Percentiles rank a stretch among this genome's conserved stretches.
These are phyloP conservation scores for Borostomias antarcticus DNA, from an alignment of 2,797 vertebrate species.

Conservation along the genomic window DNA sequence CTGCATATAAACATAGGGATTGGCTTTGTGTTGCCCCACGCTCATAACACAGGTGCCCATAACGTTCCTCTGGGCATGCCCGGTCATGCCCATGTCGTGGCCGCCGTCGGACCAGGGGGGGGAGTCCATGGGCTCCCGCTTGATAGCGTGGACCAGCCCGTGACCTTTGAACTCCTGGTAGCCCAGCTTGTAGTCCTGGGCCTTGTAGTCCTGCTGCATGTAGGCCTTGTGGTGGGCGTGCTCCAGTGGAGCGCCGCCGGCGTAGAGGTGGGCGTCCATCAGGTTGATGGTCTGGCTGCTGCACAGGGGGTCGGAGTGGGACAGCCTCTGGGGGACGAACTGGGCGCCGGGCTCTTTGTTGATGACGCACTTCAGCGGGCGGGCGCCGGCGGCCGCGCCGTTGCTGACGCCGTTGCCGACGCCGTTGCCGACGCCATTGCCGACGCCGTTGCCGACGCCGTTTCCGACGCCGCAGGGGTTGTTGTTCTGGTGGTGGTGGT, in stretches of 20 bases:
- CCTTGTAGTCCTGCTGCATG: constrained; percentile 69
- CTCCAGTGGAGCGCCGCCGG: constrained; percentile 52
- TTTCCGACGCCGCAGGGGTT: constrained; percentile 28
- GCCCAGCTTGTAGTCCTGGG: constrained; percentile 69
- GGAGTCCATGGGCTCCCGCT: constrained; percentile 90
- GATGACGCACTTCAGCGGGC: constrained; percentile 76
- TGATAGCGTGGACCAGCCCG: constrained; percentile 83
- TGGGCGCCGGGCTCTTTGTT: constrained; percentile 69
- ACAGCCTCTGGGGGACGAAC: constrained; percentile 73
- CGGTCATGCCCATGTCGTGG: constrained; percentile 64
- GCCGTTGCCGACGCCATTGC: no score
- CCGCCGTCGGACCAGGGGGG: constrained; percentile 73
- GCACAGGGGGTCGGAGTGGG: constrained; percentile 75
- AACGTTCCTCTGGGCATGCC: constrained; percentile 71
- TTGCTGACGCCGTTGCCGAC: constrained; percentile 44
- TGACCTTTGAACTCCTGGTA: constrained; percentile 82
- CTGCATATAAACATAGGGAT: constrained; percentile 77
- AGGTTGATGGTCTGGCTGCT: constrained; percentile 73
- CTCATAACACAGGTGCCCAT: constrained; percentile 76
- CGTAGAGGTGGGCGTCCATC: constrained; percentile 73
- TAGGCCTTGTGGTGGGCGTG: constrained; percentile 73
- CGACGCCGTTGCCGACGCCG: no score
- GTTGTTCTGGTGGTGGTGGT: no score
- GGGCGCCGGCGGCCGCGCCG: constrained; percentile 43
- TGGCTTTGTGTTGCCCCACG: constrained; percentile 77